These are phyloP conservation scores for Meiosimyza platycephala DNA, from an alignment of 2,888 invertebrate species.

Conservation along the genomic window DNA sequence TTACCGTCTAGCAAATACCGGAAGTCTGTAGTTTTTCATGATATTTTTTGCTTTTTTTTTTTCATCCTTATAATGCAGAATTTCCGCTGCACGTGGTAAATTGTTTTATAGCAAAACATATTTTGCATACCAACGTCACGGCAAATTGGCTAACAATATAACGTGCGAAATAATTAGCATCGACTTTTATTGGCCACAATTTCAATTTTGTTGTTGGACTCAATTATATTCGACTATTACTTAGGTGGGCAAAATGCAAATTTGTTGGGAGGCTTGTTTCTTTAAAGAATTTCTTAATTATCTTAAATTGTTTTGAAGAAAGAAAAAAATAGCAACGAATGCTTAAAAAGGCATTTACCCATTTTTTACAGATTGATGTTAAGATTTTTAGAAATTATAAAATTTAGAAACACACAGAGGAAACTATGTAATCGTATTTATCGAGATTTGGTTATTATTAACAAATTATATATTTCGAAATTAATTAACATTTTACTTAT, in stretches of 20 bases:
- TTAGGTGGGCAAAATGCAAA: constrained; percentile 15
- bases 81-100: constrained; percentile 14
- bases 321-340: too few species aligned
- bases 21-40: constrained; percentile 31
- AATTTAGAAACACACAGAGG: too few species aligned
- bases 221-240: constrained; percentile 11
- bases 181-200: constrained; percentile 4
- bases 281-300: too few species aligned
- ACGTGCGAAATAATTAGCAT: constrained; percentile 21
- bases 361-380: too few species aligned
- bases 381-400: too few species aligned
- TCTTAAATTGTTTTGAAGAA: too few species aligned
- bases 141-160: constrained; percentile 15
- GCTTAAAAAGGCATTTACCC: too few species aligned
- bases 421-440: too few species aligned
- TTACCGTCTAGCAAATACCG: constrained; percentile 14
- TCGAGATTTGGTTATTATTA: too few species aligned
- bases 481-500: too few species aligned
- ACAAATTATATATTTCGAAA: too few species aligned
- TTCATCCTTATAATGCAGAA: not conserved
- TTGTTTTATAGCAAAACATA: constrained; percentile 21
- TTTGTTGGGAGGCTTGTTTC: too few species aligned
- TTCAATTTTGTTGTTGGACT: constrained; percentile 7
- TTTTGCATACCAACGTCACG: not conserved
- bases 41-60: not conserved